Base-by-base conservation (phyloP, 2,797 vertebrate species). In the Eleutherodactylus coqui region DNA sequence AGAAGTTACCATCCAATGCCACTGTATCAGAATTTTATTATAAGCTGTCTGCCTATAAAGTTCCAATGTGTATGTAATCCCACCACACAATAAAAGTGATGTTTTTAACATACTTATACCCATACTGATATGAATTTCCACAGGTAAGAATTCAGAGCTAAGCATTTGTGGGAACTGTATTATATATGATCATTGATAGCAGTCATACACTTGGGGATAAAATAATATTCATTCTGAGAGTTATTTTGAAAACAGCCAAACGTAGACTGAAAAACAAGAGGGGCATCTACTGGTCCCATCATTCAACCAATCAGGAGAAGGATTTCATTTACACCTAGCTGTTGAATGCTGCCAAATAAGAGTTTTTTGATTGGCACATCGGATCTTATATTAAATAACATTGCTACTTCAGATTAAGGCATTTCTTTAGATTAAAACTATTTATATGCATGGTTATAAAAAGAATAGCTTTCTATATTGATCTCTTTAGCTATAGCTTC, bases 11-110 rank as follows among this genome's bases (percentile, higher is more conserved):
- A 29, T 82, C 70, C 80, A 82, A 41, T 82, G 80, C 80, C 69
- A 82, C 69, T 55, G 67, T 73, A 82, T 73, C 80, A 53, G 34
- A 58, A 55, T 82, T 82, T 82, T 82, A 82, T 82, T 41, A 11
- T 53, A 82, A 32, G 24, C 80, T 55, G 51, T 58, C 24, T 55
- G 49, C 69, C 36, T 72, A n/a, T 82, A 73, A 70, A 58, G 53
- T n/a, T 41, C 36, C 36, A 58, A 60, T 78, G 51, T 78, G 38
- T 58, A 78, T 27, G 32, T 78, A 78, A 78, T 78, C 53, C 76
- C 36, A 58, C 17, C 53, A 58, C 11, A 32, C 34, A 82, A 82
- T 82, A 82, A 82, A 82, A 58, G 24, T 73, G 69, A 58, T 82
- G 80, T 29, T 82, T 73, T 82, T 82, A 73, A 38, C 80, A 73